Conservation (phyloP, 2,797 vertebrate species). For the Cottoperca gobio region DNA sequence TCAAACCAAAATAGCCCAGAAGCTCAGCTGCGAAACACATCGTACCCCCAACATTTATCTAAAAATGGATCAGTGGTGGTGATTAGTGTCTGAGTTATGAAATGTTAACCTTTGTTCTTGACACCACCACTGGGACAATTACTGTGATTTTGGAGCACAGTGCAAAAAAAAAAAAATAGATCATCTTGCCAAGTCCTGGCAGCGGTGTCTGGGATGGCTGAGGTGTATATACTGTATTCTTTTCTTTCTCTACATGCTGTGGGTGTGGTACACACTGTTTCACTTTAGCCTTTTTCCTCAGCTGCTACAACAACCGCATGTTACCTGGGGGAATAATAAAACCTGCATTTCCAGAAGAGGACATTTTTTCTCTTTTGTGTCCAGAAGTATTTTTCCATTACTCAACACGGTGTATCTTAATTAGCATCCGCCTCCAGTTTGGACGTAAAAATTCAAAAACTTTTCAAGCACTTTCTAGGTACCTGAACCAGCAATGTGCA, state of each 20-base stretch:
- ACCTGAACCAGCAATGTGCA: no score
- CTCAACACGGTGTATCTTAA: not conserved
- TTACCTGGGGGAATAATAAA: not conserved
- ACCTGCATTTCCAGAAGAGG: slow-evolving; percentile 2
- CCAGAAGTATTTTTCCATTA: not conserved
- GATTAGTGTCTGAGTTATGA: slow-evolving; percentile 43
- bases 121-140: slow-evolving; percentile 40
- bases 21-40: slow-evolving; percentile 49
- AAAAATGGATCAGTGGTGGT: slow-evolving; percentile 25
- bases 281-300: not conserved
- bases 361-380: not conserved
- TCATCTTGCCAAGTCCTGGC: slow-evolving; percentile 15
- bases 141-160: slow-evolving; percentile 31
- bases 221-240: not conserved
- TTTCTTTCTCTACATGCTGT: not conserved
- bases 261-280: not conserved
- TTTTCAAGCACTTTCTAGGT: no score
- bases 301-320: not conserved
- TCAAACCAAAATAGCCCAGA: slow-evolving; percentile 32
- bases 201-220: slow-evolving; percentile 1
- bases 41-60: slow-evolving; percentile 33
- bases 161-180: slow-evolving; percentile 33
- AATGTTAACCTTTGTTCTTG: slow-evolving; percentile 52
- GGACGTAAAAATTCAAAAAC: no score
- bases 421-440: not conserved